Evolutionary conservation across 2,797 vertebrate species (phyloP).

Genomic region (Neopelma chrysocephalum): DNA sequence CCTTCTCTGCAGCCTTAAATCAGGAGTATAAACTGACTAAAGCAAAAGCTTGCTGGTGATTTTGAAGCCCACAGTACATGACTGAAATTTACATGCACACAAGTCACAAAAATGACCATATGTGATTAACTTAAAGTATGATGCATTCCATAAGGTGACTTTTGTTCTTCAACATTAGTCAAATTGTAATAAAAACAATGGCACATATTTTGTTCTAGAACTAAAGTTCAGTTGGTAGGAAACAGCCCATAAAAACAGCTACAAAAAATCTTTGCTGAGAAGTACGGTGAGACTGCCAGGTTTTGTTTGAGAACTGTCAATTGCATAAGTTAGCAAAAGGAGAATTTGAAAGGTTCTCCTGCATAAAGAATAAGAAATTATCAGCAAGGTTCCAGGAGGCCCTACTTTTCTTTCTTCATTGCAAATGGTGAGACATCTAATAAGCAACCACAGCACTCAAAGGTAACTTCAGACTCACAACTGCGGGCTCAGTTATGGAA

Average conservation of each 20-base stretch:
- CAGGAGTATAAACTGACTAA: neutral
- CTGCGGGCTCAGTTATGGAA: neutral
- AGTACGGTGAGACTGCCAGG: neutral
- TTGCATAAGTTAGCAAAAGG: neutral
- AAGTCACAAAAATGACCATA: neutral
- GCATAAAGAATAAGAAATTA: neutral
- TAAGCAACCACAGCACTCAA: neutral
- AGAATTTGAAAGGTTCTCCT: conserved; percentile 1
- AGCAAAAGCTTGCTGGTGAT: neutral
- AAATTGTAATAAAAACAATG: neutral
- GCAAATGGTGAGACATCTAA: neutral
- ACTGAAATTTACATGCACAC: neutral
- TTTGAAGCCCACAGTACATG: neutral
- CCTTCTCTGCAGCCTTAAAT: neutral
- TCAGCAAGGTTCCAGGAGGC: neutral
- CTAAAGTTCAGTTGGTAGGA: neutral
- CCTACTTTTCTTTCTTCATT: neutral
- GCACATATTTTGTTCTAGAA: neutral
- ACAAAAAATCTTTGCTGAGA: neutral
- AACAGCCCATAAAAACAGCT: neutral
- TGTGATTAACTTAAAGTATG: neutral
- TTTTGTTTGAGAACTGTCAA: conserved; percentile 18
- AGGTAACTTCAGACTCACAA: neutral
- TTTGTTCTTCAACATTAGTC: neutral
- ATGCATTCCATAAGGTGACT: neutral